Conservation (phyloP, 1,140 invertebrate species). For the fruit fly (Drosophila melanogaster) region Release_6_plus_ISO1_MT NT_033779.5:21011501-21012000, state of each 20-base stretch:
- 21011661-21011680: constrained; percentile 20
- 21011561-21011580: constrained; percentile 29
- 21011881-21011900: constrained; percentile 79
- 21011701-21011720: neutral
- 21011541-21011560: constrained; percentile 27
- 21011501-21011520: constrained; percentile 77
- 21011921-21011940: constrained; percentile 28
- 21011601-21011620: constrained; percentile 58
- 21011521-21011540: constrained; percentile 62
- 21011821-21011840: constrained; percentile 70
- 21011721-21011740: constrained; percentile 10
- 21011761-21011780: constrained; percentile 28
- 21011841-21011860: constrained; percentile 29
- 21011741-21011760: constrained; percentile 23
- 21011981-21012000: constrained; percentile 54
- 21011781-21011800: constrained; percentile 47
- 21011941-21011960: constrained; percentile 39
- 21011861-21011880: constrained; percentile 73
- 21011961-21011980: constrained; percentile 81
- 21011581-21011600: constrained; percentile 39
- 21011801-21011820: constrained; percentile 74
- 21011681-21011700: constrained; percentile 14
- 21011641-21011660: constrained; percentile 27
- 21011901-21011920: constrained; percentile 40
- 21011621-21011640: constrained; percentile 29